phyloP scores from a whole-genome alignment of 1,140 invertebrate genomes.

The Eubasilissa regina region DNA sequence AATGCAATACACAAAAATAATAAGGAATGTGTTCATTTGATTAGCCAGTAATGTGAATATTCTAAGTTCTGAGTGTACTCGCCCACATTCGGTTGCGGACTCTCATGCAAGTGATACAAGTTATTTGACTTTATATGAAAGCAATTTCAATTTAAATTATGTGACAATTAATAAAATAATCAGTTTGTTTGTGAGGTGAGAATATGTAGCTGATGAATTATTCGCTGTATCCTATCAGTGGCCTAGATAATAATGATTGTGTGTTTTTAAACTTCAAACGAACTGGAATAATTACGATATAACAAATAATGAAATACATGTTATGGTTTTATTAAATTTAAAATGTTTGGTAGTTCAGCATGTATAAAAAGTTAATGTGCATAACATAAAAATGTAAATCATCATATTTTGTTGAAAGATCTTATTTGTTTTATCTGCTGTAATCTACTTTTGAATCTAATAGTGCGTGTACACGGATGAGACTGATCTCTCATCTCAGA shows the following conservation, averaged over 20 bases:
- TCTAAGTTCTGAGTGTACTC: no score
- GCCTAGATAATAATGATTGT: constrained; percentile 44
- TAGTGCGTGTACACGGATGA: no score
- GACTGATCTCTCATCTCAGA: no score
- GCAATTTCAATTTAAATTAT: constrained; percentile 10
- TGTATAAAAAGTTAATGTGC: constrained; percentile 15
- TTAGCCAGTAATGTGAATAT: constrained; percentile 43
- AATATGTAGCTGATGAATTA: constrained; percentile 35
- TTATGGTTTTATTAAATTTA: constrained; percentile 22
- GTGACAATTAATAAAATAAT: constrained; percentile 38
- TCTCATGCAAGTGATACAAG: no score
- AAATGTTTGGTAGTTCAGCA: constrained; percentile 31
- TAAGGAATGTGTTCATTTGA: constrained; percentile 46
- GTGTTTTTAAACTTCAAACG: constrained; percentile 44
- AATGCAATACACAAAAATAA: constrained; percentile 22
- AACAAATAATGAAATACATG: constrained; percentile 11
- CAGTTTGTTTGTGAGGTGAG: constrained; percentile 42
- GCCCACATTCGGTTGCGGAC: no score
- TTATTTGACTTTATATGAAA: not conserved
- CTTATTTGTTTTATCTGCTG: no score
- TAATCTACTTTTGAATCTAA: no score
- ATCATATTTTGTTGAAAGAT: no score
- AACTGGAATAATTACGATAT: constrained; percentile 28
- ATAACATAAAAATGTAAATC: no score
- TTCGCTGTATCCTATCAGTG: constrained; percentile 22